These are phyloP conservation scores for Aspidiotus rigidus DNA, from an alignment of 2,888 invertebrate species.

Conservation along the genomic window DNA sequence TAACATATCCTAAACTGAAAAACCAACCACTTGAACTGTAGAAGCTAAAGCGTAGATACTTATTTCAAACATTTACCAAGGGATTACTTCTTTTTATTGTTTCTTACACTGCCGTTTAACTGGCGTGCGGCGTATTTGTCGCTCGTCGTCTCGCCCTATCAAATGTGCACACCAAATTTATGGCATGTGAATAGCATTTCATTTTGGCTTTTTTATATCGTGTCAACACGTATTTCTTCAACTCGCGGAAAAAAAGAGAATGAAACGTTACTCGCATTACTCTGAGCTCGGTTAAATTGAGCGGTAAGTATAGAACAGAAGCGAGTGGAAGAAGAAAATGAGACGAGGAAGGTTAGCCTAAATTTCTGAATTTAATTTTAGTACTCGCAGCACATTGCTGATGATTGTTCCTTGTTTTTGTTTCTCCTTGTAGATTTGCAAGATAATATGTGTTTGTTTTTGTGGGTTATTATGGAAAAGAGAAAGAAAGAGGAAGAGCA, in stretches of 20 bases:
- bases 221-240: constrained; percentile 15
- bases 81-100: constrained; percentile 33
- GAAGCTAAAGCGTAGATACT: constrained; percentile 17
- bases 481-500: too few relatives aligned
- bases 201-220: constrained; percentile 27
- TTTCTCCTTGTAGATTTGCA: too few relatives aligned
- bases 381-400: too few relatives aligned
- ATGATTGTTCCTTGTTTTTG: too few relatives aligned
- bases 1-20: too few relatives aligned
- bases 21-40: constrained; percentile 13
- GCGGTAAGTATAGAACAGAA: neutral
- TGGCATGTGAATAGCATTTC: constrained; percentile 30
- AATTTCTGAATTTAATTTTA: too few relatives aligned
- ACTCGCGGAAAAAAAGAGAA: neutral
- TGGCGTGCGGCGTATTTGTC: neutral
- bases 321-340: too few relatives aligned
- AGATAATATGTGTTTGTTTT: too few relatives aligned
- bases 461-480: too few relatives aligned
- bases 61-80: constrained; percentile 31
- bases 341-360: too few relatives aligned
- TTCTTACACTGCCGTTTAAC: constrained; percentile 19
- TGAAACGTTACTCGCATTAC: constrained; percentile 21
- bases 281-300: neutral
- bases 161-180: constrained; percentile 24
- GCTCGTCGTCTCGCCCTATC: constrained; percentile 22